Evolutionary conservation across 1,140 invertebrate genomes (phyloP), one percentile per base, ranked within the genome.

Genomic region (Pantala flavescens): DNA sequence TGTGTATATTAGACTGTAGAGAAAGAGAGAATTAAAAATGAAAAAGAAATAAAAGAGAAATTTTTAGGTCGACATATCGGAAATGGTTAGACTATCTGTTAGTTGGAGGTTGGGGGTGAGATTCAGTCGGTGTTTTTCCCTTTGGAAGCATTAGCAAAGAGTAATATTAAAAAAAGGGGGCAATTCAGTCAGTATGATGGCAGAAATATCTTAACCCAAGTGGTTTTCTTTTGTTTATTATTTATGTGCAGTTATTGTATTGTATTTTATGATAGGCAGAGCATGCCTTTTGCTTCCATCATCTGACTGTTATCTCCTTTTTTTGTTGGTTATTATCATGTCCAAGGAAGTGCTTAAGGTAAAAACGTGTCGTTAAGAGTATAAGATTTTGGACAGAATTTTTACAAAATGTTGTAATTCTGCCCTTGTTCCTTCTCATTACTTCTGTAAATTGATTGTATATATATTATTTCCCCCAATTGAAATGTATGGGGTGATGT

Each of bases 361-460:
- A 36, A 36, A 36, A 16, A 19, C 2, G 49, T 63, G 49, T 63
- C 49, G 49, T 63, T 63, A 21, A 63, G 12, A 63, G 28, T 63
- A 63, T 63, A 21, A 63, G n/a, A 63, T 36, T 36, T 63, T 63
- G 49, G 49, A 63, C 49, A 63, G 49, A 63, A 12, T 21, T 63
- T 14, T 63, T 63, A 63, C 14, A 63, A 63, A 63, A 63, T 63
- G 49, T 63, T 63, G 49, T 63, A 63, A 63, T 63, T 63, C 49
- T 63, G 16, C 49, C 49, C 49, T 63, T 63, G 49, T 63, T 63
- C 49, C 49, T 63, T 63, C 49, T 63, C 14, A 63, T 21, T 63
- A 63, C 49, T 63, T 7, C 49, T 63, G 49, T 63, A 63, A 19
- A 63, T 63, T 63, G n/a, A 63, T 63, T 63, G 49, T 63, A 63